Evolutionary conservation across 2,113 vertebrate species (phyloP), one percentile per base, ranked within the genome.

Genomic region (Cephalopterus ornatus): DNA sequence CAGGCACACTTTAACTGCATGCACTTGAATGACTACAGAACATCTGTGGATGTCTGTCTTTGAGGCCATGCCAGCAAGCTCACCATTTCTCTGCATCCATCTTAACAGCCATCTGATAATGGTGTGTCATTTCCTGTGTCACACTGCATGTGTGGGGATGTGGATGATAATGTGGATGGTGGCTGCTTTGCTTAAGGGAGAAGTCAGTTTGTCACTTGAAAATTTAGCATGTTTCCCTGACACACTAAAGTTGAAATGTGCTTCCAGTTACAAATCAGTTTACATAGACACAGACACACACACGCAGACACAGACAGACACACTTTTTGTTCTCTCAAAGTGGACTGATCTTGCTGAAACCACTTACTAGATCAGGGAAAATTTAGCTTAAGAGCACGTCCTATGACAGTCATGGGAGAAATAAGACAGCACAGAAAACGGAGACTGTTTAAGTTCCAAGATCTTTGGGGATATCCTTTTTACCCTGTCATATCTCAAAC

Each of bases 351-450:
- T 89, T 75, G 65, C 56, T 3, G 0, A 87, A 83, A 75, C 55
- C 37, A 32, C 52, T 85, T 85, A 78, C 28, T 46, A 75, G 72
- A 71, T 47, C 5, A 10, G 53, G 26, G 27, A 56, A 94, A 89
- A 95, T 81, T 84, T 50, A 89, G 52, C 52, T 72, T 78, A 86
- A 88, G n/a, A 94, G 58, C 20, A 62, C 19, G 75, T 66, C 44
- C 46, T 79, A 79, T 30, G 58, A 39, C 28, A 91, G 78, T 35
- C 67, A 37, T 35, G 58, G 77, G 67, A 94, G 42, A 88, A 79
- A 82, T 79, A 93, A 95, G 39, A 73, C 52, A 53, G 55, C 27
- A 88, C 50, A 93, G 93, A 92, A 96, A 88, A 53, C 53, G 14
- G 23, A 14, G 17, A 67, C 16, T 88, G 30, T 85, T 93, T 88